phyloP scores from a whole-genome alignment of 2,888 invertebrate genomes.

The Spilosoma lubricipeda region DNA sequence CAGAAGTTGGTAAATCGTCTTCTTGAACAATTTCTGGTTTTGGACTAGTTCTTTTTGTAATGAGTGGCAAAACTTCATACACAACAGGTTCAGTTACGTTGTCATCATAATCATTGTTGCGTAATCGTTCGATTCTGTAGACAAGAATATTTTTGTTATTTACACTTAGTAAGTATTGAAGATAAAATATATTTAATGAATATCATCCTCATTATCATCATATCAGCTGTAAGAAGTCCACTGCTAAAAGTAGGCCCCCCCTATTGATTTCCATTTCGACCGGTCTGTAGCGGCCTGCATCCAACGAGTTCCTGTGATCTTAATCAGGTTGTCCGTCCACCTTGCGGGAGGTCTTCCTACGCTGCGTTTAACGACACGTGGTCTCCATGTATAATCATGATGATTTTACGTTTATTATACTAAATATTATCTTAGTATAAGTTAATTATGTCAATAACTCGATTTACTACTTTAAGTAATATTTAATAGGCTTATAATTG shows the following conservation, averaged over 20 bases:
- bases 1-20: background rate
- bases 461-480: background rate
- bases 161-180: background rate
- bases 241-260: too few relatives aligned
- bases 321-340: too few relatives aligned
- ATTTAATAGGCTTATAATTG: background rate
- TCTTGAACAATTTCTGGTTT: background rate
- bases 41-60: background rate
- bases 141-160: background rate
- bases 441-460: background rate
- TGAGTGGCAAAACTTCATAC: background rate
- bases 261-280: too few relatives aligned
- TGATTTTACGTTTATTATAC: too few relatives aligned
- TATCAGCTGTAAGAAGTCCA: too few relatives aligned
- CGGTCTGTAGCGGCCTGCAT: too few relatives aligned
- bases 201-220: too few relatives aligned
- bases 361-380: too few relatives aligned
- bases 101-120: conserved; percentile 2
- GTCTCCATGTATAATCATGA: too few relatives aligned
- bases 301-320: too few relatives aligned
- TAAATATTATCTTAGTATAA: background rate
- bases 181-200: too few relatives aligned
- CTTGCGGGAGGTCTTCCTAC: too few relatives aligned
- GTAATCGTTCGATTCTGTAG: background rate
- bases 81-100: background rate